Percentiles rank a stretch among this genome's conserved stretches.
Evolutionary conservation across 2,888 invertebrate species (phyloP).

Genomic region (Falcaria lacertinaria): DNA sequence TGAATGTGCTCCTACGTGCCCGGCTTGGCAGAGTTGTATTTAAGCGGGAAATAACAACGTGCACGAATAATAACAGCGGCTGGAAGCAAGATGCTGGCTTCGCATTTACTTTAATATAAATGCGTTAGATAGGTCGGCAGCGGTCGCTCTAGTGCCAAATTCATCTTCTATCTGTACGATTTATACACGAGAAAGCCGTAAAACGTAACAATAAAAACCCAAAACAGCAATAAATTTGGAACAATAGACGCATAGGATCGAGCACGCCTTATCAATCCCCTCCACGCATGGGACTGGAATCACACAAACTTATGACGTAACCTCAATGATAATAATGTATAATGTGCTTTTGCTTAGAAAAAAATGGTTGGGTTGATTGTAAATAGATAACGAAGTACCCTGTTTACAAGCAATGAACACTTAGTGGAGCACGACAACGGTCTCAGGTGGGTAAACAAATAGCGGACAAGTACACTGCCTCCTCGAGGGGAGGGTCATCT

Average conservation of each 20-base stretch:
- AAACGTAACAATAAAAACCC: constrained; percentile 81
- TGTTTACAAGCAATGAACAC: constrained; percentile 77
- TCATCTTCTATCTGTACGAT: constrained; percentile 78
- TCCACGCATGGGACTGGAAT: constrained; percentile 68
- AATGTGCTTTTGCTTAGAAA: constrained; percentile 5
- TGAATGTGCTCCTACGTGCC: constrained; percentile 55
- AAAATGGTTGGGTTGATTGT: constrained; percentile 25
- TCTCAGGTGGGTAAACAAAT: constrained; percentile 73
- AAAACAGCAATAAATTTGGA: constrained; percentile 80
- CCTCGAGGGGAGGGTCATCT: constrained; percentile 64
- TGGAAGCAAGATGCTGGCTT: constrained; percentile 12
- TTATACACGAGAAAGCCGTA: constrained; percentile 78
- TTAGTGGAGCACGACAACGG: constrained; percentile 73
- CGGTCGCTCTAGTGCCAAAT: constrained; percentile 69
- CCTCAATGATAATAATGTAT: constrained; percentile 19
- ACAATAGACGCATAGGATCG: constrained; percentile 79
- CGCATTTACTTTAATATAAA: constrained; percentile 16
- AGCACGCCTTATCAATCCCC: constrained; percentile 78
- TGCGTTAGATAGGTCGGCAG: constrained; percentile 62
- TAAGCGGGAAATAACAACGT: constrained; percentile 24
- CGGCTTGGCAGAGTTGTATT: constrained; percentile 40
- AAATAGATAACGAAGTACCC: constrained; percentile 54
- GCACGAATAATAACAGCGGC: constrained; percentile 9
- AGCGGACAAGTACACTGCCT: constrained; percentile 57
- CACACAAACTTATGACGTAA: constrained; percentile 73